Evolutionary conservation across 1,140 invertebrate genomes (phyloP).

Genomic region (Melanaphis sacchari): DNA sequence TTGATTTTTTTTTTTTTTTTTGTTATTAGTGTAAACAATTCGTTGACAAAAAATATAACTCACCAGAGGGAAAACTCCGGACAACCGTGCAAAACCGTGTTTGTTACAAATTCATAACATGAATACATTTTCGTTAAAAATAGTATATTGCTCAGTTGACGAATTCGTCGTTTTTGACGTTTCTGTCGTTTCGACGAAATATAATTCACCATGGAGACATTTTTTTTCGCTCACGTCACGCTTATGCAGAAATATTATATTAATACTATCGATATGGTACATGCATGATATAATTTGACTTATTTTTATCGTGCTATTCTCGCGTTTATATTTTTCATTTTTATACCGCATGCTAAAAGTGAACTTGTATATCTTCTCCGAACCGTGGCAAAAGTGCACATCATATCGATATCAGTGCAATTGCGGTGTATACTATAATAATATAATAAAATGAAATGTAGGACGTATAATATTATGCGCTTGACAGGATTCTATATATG

Average conservation of each 20-base stretch:
- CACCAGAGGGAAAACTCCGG: too few relatives aligned
- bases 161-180: neutral
- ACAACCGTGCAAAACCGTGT: too few relatives aligned
- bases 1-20: too few relatives aligned
- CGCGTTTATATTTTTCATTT: neutral
- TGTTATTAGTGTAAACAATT: too few relatives aligned
- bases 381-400: neutral
- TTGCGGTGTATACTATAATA: neutral
- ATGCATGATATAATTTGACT: neutral
- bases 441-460: neutral
- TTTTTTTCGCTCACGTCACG: neutral
- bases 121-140: neutral
- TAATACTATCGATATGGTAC: neutral
- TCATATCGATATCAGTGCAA: neutral
- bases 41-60: too few relatives aligned
- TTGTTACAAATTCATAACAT: neutral
- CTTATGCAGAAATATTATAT: neutral
- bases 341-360: neutral
- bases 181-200: neutral
- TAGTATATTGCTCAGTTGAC: neutral
- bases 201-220: neutral
- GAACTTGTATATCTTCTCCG: neutral
- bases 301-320: neutral
- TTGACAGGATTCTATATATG: neutral
- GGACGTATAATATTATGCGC: neutral